Evolutionary conservation across 1,140 invertebrate species (phyloP), one percentile per base, ranked within the genome.

Genomic region (Macrotrachela quadricornifera): DNA sequence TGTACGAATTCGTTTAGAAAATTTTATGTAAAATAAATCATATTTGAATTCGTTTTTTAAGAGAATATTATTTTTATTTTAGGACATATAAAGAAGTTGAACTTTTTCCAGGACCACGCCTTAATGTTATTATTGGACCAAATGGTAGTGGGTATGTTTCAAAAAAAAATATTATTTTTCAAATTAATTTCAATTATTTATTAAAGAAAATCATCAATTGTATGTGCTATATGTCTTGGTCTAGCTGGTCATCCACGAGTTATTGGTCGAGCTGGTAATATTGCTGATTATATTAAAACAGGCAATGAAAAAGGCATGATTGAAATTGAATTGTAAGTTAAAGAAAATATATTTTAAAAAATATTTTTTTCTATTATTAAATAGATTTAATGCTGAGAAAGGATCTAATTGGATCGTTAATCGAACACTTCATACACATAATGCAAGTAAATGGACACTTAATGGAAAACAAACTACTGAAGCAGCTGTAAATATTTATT

Each of bases 111-210:
- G 79, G 80, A 8, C 73, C 78, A n/a, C 77, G 81, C 60, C 69
- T 96, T 4, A 95, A 95, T 72, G 72, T 95, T 16, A 80, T 96
- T 51, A 79, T 92, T 57, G 90, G 88, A 1, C 83, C 88, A 3
- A 96, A 95, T 79, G 90, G 88, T 16, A 84, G 83, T 18, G 91
- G 71, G 21, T 30, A 30, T 30, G 21, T n/a, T n/a, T n/a, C n/a
- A n/a, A n/a, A n/a, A n/a, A n/a, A n/a, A n/a, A n/a, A n/a, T n/a
- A n/a, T n/a, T n/a, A n/a, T n/a, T n/a, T n/a, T n/a, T n/a, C n/a
- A n/a, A n/a, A n/a, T n/a, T n/a, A n/a, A n/a, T n/a, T n/a, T n/a
- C n/a, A n/a, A n/a, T n/a, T 30, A 2, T 30, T 30, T 30, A 4
- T 8, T 30, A 30, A 30, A 30, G 21, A 44, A 97, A 97, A 71